A percentile compares a stretch with the other conserved stretches of the same genome.
These are phyloP conservation scores for Candoia aspera DNA, from an alignment of 2,113 vertebrate genomes.

Conservation along the genomic window DNA sequence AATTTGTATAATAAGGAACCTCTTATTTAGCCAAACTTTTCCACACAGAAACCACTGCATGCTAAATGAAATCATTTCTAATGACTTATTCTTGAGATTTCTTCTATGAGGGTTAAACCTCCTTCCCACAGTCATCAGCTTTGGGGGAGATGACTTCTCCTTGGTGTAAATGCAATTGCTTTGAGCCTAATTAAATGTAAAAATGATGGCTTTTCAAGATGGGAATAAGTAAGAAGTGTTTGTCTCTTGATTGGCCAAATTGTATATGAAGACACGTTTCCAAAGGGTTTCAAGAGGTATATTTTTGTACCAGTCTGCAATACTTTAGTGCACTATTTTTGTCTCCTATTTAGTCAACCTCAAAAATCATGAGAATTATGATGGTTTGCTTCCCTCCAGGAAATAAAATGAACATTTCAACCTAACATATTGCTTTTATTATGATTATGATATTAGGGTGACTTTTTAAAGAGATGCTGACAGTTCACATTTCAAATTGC, in stretches of 20 bases:
- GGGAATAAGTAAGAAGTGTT: constrained; percentile 44
- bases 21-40: background rate
- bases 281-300: constrained; percentile 12
- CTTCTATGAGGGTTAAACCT: background rate
- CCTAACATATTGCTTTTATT: constrained; percentile 24
- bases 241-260: constrained; percentile 51
- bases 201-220: constrained; percentile 45
- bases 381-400: constrained; percentile 37
- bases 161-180: constrained; percentile 27
- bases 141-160: background rate
- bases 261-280: constrained; percentile 39
- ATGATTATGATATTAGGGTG: background rate
- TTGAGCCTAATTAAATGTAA: constrained; percentile 53
- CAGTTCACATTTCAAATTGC: constrained; percentile 42
- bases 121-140: background rate
- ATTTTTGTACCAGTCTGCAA: constrained; percentile 45
- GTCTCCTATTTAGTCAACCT: constrained; percentile 52
- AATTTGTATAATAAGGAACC: no score
- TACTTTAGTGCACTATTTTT: constrained; percentile 48
- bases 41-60: background rate
- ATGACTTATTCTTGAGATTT: background rate
- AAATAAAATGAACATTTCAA: constrained; percentile 39
- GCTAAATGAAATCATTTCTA: background rate
- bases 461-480: constrained; percentile 30
- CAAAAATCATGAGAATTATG: constrained; percentile 54